These are phyloP conservation scores for Sebastes elongatus DNA, from an alignment of 2,797 vertebrate genomes.

Conservation along the genomic window DNA sequence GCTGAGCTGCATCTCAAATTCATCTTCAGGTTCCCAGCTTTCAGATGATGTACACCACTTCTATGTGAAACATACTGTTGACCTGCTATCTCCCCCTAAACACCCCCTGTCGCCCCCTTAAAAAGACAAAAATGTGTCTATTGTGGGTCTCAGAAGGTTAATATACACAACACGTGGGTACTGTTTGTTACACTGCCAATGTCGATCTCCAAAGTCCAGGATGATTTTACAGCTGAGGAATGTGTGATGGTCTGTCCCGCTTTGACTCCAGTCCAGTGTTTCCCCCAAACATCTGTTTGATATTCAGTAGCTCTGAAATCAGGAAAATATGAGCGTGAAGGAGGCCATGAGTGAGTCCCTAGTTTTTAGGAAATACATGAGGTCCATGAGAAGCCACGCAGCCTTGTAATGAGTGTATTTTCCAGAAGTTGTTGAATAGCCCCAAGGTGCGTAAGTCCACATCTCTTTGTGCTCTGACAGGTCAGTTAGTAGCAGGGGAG, in stretches of 20 bases:
- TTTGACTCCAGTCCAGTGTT: conserved; percentile 12
- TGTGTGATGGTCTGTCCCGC: conserved; percentile 35
- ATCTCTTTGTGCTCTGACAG: conserved; percentile 10
- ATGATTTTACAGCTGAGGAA: conserved; percentile 52
- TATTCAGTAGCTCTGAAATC: conserved; percentile 64
- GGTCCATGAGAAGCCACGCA: neutral
- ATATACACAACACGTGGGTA: conserved; percentile 16
- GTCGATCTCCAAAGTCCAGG: neutral
- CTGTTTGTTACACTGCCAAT: conserved; percentile 6
- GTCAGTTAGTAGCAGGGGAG: conserved; percentile 24
- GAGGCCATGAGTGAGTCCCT: neutral
- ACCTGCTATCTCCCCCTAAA: too few relatives aligned
- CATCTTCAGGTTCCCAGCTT: too few relatives aligned
- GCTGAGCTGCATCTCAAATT: too few relatives aligned
- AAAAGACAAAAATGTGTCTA: too few relatives aligned
- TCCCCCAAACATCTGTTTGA: conserved; percentile 67
- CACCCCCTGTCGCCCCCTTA: too few relatives aligned
- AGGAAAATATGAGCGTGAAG: conserved; percentile 10
- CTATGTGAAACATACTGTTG: too few relatives aligned
- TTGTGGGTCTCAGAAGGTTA: neutral
- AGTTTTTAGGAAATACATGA: conserved; percentile 5
- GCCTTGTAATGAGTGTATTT: conserved; percentile 37
- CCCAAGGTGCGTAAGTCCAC: conserved; percentile 23
- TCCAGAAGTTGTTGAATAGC: conserved; percentile 9
- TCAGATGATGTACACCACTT: too few relatives aligned